Percentiles rank a stretch among this genome's conserved stretches.
These are phyloP conservation scores for Sula dactylatra DNA, from an alignment of 2,113 vertebrate genomes.

Conservation along the genomic window DNA sequence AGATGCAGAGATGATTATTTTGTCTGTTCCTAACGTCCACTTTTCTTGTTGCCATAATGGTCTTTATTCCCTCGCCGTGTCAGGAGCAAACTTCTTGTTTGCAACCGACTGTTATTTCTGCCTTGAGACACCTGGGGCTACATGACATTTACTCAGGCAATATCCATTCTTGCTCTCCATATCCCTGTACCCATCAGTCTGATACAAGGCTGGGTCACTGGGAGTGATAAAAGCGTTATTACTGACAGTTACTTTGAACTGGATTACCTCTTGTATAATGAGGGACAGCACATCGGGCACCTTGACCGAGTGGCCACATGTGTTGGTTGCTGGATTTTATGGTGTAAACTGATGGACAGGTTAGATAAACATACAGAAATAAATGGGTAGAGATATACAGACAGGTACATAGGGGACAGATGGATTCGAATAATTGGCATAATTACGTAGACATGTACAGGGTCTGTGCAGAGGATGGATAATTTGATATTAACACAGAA, in stretches of 20 bases:
- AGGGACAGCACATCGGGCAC: neutral
- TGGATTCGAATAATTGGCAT: neutral
- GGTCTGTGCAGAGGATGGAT: neutral
- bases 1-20: neutral
- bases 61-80: fast-evolving
- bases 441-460: neutral
- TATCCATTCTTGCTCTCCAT: neutral
- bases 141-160: neutral
- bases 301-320: neutral
- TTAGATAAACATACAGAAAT: neutral
- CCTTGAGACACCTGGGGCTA: neutral
- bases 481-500: neutral
- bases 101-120: neutral
- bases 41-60: neutral
- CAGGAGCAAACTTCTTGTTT: neutral
- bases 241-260: neutral
- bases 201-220: neutral
- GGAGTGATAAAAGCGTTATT: neutral
- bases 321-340: neutral
- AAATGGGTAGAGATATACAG: neutral
- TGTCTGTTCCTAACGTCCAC: neutral
- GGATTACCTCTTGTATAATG: neutral
- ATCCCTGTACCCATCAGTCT: neutral
- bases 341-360: neutral
- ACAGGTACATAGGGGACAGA: neutral